These are phyloP conservation scores for Ctena decussata DNA, from an alignment of 2,888 invertebrate species.

Conservation along the genomic window DNA sequence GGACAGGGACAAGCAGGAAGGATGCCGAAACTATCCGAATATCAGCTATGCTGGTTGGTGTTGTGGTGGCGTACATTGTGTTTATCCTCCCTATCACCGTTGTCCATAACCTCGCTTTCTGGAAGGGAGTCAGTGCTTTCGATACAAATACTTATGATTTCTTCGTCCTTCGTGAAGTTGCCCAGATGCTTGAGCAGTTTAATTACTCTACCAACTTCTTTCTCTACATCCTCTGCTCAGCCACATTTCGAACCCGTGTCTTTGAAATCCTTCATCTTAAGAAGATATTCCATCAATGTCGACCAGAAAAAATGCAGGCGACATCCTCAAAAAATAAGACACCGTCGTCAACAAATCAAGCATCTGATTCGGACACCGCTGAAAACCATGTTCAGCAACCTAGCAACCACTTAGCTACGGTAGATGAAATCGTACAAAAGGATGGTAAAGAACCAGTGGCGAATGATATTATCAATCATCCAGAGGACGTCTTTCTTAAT, in stretches of 20 bases:
- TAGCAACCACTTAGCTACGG: too few relatives aligned
- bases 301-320: too few relatives aligned
- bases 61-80: conserved; percentile 74
- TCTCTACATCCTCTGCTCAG: conserved; percentile 74
- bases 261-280: conserved; percentile 24
- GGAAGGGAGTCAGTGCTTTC: conserved; percentile 65
- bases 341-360: too few relatives aligned
- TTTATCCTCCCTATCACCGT: conserved; percentile 75
- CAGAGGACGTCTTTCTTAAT: too few relatives aligned
- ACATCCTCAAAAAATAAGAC: too few relatives aligned
- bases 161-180: conserved; percentile 68
- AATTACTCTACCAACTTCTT: conserved; percentile 80
- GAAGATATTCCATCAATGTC: conserved; percentile 23
- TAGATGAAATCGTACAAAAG: too few relatives aligned
- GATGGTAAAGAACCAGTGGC: too few relatives aligned
- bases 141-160: conserved; percentile 63
- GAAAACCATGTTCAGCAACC: too few relatives aligned
- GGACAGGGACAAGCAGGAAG: background rate
- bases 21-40: conserved; percentile 47
- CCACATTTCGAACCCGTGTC: conserved; percentile 57
- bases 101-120: conserved; percentile 68
- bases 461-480: too few relatives aligned
- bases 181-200: conserved; percentile 75
- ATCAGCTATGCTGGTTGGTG: conserved; percentile 74
- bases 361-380: too few relatives aligned